A percentile compares a stretch with the other conserved stretches of the same genome.
Conservation (phyloP, 2,888 invertebrate genomes). For the Pterobdella sp. region DNA sequence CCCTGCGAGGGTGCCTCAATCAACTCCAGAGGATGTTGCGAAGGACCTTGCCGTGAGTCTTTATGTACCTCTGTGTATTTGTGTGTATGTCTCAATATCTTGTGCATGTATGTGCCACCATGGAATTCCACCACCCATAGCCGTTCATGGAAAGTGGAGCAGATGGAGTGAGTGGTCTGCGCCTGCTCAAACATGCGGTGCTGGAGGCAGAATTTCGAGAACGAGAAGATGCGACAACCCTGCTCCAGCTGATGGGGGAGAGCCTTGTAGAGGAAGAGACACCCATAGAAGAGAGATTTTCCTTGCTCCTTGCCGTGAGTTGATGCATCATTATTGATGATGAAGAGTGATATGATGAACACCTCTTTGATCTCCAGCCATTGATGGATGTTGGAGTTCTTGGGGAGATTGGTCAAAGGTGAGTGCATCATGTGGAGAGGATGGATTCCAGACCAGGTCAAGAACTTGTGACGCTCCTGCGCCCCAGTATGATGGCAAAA, state of each 20-base stretch:
- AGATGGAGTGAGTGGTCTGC: conserved; percentile 34
- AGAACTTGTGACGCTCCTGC: conserved; percentile 32
- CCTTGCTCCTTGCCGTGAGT: conserved; percentile 27
- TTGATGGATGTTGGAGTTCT: conserved; percentile 32
- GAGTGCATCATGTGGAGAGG: conserved; percentile 30
- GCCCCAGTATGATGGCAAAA: conserved; percentile 30
- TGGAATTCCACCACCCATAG: too few relatives aligned
- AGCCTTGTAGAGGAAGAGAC: conserved; percentile 37
- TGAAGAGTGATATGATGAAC: too few relatives aligned
- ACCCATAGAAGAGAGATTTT: conserved; percentile 9
- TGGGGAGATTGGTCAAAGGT: conserved; percentile 33
- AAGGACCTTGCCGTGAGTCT: conserved; percentile 40
- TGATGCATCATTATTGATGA: background rate
- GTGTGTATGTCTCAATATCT: background rate
- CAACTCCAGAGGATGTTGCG: conserved; percentile 42
- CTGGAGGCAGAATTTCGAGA: conserved; percentile 15
- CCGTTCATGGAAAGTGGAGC: conserved; percentile 36
- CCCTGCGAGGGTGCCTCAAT: conserved; percentile 42
- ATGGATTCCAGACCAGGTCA: conserved; percentile 26
- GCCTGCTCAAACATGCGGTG: conserved; percentile 34
- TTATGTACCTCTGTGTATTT: background rate
- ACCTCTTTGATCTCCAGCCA: conserved; percentile 21
- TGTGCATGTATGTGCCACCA: background rate
- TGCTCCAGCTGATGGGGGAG: conserved; percentile 37
- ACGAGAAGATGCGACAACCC: conserved; percentile 35